Conservation (phyloP, 2,113 vertebrate genomes). For the Anas platyrhynchos region DNA sequence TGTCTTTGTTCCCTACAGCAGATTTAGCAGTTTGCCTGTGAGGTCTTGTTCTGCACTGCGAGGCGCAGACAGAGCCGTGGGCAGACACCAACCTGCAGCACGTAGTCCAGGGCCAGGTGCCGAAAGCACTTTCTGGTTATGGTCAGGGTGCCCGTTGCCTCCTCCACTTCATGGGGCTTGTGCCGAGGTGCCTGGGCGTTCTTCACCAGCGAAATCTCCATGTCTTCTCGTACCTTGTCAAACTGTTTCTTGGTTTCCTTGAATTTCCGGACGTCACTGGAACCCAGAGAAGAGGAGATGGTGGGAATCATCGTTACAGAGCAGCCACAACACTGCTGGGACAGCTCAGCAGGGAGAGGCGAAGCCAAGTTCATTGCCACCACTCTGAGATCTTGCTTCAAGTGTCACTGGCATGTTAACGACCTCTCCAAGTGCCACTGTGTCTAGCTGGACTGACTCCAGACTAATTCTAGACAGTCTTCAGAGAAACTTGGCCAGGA, state of each 20-base stretch:
- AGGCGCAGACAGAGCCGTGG: background rate
- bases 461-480: background rate
- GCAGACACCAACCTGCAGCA: slow-evolving; percentile 86
- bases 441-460: background rate
- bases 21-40: background rate
- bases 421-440: background rate
- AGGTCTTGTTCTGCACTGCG: background rate
- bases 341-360: background rate
- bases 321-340: background rate
- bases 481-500: background rate
- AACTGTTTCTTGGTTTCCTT: slow-evolving; percentile 99
- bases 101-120: slow-evolving; percentile 94
- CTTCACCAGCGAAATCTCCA: slow-evolving; percentile 95
- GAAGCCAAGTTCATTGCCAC: too few species aligned
- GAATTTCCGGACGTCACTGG: slow-evolving; percentile 94
- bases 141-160: slow-evolving; percentile 87
- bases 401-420: background rate
- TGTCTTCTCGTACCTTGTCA: slow-evolving; percentile 91
- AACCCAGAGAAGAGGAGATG: background rate
- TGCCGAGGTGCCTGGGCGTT: slow-evolving; percentile 94
- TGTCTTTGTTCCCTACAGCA: background rate
- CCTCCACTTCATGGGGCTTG: slow-evolving; percentile 95
- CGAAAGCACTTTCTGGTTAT: slow-evolving; percentile 94
- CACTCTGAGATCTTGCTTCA: background rate
- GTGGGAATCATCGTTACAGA: background rate